Conservation (phyloP, 2,113 vertebrate genomes). For the Camelus bactrianus region DNA sequence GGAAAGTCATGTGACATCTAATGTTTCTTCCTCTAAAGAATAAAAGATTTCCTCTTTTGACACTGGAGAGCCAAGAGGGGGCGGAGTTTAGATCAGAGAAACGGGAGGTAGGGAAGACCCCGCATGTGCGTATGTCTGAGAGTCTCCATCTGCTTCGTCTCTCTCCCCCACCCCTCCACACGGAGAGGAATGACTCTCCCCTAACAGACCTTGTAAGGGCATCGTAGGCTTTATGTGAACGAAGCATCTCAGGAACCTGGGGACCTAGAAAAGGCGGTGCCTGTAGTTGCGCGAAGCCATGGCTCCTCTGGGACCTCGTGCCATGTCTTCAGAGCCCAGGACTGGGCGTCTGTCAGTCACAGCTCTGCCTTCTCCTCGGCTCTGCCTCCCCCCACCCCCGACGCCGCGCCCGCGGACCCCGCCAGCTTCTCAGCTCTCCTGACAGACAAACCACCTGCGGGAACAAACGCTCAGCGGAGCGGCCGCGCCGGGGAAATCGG, state of each 20-base stretch:
- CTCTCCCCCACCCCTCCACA: neutral
- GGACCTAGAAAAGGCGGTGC: neutral
- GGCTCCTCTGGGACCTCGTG: accelerated
- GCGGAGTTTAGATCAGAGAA: neutral
- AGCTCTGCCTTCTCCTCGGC: neutral
- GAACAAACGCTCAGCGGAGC: neutral
- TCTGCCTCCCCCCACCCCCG: neutral
- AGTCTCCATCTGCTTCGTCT: neutral
- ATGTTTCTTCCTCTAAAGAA: neutral
- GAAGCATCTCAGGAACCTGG: neutral
- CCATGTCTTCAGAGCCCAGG: neutral
- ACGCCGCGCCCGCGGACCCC: accelerated
- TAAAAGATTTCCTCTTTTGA: neutral
- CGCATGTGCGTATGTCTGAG: neutral
- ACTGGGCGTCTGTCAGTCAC: accelerated
- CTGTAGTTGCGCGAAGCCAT: accelerated
- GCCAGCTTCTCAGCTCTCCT: neutral
- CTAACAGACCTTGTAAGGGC: neutral
- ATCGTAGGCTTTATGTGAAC: neutral
- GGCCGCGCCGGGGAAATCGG: neutral
- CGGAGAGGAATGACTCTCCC: neutral
- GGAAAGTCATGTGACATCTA: neutral
- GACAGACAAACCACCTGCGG: neutral
- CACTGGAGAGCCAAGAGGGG: neutral
- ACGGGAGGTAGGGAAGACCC: too few relatives aligned